Conservation (phyloP, 2,113 vertebrate genomes). For the Camelus bactrianus region DNA sequence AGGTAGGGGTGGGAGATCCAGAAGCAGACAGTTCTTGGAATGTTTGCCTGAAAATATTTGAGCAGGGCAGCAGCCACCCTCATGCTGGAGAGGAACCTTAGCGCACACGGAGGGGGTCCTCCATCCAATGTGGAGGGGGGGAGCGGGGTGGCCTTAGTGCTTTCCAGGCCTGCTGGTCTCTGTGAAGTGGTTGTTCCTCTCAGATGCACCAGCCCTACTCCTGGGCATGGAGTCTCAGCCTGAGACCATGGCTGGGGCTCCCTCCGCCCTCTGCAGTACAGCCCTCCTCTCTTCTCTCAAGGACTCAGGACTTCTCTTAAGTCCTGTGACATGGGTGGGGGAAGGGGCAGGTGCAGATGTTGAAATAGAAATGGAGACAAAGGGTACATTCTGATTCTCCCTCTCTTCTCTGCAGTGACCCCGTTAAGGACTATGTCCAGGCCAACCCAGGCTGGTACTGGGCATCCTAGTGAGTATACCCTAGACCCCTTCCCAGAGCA, state of each 20-base stretch:
- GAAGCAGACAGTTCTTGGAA: not conserved
- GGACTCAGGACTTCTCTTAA: not conserved
- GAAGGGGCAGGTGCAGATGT: not conserved
- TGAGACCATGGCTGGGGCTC: not conserved
- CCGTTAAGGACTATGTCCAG: conserved; percentile 93
- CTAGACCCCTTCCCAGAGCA: not conserved
- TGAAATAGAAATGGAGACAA: not conserved
- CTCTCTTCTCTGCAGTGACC: conserved; percentile 88
- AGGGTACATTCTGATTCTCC: not conserved
- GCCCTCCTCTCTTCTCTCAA: not conserved
- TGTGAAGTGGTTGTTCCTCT: not conserved
- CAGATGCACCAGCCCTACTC: not conserved
- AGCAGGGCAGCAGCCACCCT: not conserved
- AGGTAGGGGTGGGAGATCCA: not conserved
- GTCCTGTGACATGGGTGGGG: not conserved
- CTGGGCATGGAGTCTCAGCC: not conserved
- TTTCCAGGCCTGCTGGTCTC: not conserved
- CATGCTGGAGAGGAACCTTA: accelerated
- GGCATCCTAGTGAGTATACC: conserved; percentile 96
- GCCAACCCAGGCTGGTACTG: conserved; percentile 95
- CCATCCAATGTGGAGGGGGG: not conserved
- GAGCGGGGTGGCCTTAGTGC: too few relatives aligned
- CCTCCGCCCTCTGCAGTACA: not conserved
- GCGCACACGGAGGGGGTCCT: not conserved
- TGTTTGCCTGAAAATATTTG: not conserved